Conservation (phyloP, 2,113 vertebrate species). For the Choloepus hoffmanni region DNA sequence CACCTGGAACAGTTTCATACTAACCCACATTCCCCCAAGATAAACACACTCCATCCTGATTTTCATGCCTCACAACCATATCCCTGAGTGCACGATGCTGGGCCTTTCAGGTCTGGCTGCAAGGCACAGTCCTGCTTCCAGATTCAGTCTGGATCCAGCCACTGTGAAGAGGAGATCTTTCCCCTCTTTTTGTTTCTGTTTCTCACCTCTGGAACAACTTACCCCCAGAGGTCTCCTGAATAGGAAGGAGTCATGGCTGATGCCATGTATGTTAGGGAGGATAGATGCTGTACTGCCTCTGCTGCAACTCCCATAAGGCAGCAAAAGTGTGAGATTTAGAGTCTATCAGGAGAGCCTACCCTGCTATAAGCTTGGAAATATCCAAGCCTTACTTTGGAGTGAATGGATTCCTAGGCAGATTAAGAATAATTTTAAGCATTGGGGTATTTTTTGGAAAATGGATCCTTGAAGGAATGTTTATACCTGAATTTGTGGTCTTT, state of each 20-base stretch:
- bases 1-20: too few species aligned
- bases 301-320: not conserved
- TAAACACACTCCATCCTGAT: too few species aligned
- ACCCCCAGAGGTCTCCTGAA: conserved; percentile 76
- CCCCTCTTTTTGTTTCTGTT: too few species aligned
- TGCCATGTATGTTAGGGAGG: not conserved
- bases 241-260: too few species aligned
- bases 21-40: too few species aligned
- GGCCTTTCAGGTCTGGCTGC: too few species aligned
- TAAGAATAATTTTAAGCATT: not conserved
- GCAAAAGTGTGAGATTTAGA: not conserved
- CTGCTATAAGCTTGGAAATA: not conserved
- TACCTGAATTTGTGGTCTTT: not conserved
- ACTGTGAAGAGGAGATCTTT: too few species aligned
- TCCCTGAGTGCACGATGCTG: too few species aligned
- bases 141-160: too few species aligned
- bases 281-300: not conserved
- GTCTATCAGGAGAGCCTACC: conserved; percentile 17
- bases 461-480: not conserved
- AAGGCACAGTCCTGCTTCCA: too few species aligned
- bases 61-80: too few species aligned
- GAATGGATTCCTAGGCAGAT: conserved; percentile 18
- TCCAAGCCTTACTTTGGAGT: not conserved
- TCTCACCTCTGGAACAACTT: too few species aligned
- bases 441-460: not conserved